Conservation (phyloP, 2,888 invertebrate species). For the Ormia ochracea region DNA sequence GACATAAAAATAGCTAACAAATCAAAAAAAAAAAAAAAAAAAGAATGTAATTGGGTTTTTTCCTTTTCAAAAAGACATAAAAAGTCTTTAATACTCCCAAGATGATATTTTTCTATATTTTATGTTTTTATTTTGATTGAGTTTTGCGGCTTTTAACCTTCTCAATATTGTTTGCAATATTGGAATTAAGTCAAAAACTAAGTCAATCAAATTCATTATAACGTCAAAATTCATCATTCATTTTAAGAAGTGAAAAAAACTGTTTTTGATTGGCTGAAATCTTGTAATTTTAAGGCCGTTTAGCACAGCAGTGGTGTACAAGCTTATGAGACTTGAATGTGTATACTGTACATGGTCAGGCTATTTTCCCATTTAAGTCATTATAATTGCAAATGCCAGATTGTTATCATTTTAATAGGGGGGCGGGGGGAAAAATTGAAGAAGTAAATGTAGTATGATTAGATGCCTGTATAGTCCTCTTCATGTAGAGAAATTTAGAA, state of each 20-base stretch:
- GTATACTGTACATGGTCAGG: not conserved
- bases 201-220: not conserved
- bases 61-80: not conserved
- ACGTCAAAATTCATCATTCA: not conserved
- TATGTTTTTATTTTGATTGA: conserved; percentile 1
- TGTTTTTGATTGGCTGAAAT: not conserved
- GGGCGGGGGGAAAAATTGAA: not conserved
- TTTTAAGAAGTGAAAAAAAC: not conserved
- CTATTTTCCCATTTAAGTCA: not conserved
- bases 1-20: not conserved
- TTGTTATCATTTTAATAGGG: not conserved
- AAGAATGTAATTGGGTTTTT: not conserved
- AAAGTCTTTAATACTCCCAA: not conserved
- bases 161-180: not conserved
- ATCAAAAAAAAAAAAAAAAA: too few relatives aligned
- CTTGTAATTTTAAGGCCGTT: not conserved
- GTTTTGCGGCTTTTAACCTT: conserved; percentile 4
- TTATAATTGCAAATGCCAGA: not conserved
- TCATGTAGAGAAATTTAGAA: too few relatives aligned
- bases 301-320: not conserved
- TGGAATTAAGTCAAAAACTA: not conserved
- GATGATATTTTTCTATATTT: not conserved
- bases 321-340: too few relatives aligned
- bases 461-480: too few relatives aligned
- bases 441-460: too few relatives aligned